Conservation (phyloP, 1,140 invertebrate genomes). For the Gonatopus flavifemur region DNA sequence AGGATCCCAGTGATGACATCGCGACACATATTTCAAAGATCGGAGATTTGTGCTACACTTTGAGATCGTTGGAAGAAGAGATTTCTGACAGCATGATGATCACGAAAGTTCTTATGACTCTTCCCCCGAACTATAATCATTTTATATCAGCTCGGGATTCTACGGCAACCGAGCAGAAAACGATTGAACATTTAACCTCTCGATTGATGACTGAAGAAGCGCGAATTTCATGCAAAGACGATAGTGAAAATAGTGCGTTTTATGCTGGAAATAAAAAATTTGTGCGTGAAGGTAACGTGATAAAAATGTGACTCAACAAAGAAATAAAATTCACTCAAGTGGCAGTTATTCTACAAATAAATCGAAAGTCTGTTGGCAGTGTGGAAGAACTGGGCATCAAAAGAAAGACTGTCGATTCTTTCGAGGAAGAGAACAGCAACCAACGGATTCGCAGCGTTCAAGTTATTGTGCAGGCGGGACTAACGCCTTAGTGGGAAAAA, state of each 20-base stretch:
- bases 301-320: neutral
- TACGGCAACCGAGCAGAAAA: conserved; percentile 28
- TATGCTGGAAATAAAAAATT: neutral
- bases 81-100: conserved; percentile 33
- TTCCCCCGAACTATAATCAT: conserved; percentile 32
- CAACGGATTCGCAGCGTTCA: neutral
- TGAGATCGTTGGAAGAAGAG: conserved; percentile 29
- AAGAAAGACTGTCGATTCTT: neutral
- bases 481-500: too few species aligned
- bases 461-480: neutral
- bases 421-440: neutral
- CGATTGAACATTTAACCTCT: too few species aligned
- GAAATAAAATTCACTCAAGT: neutral
- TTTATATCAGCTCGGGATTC: conserved; percentile 35
- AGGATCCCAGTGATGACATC: conserved; percentile 3
- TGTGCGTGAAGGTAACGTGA: neutral
- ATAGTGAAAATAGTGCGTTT: neutral
- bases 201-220: too few species aligned
- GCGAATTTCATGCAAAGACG: too few species aligned
- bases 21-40: conserved; percentile 9
- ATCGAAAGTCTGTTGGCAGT: neutral
- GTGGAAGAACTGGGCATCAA: neutral
- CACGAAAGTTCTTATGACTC: conserved; percentile 36
- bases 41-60: conserved; percentile 13
- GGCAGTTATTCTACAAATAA: neutral